phyloP scores from a whole-genome alignment of 1,140 invertebrate species.

The Spodoptera litura region DNA sequence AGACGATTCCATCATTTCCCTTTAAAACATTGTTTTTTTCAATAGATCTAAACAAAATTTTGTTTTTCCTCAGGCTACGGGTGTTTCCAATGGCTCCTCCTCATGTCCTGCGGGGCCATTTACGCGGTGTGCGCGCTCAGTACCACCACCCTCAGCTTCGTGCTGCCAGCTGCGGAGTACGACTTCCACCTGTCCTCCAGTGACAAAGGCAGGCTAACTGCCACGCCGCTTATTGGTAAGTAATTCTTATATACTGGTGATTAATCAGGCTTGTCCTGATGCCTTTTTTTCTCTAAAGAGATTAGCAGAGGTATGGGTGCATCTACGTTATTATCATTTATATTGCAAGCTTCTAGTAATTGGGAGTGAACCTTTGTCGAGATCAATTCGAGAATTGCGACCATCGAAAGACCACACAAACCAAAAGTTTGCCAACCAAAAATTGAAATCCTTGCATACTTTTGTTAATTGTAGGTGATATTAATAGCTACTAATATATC shows the following conservation, averaged over 20 bases:
- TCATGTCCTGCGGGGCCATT: constrained; percentile 88
- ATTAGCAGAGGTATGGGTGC: no score
- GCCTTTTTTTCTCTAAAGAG: no score
- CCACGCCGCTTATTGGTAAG: constrained; percentile 87
- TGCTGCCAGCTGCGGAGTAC: constrained; percentile 86
- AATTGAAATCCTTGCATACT: not conserved
- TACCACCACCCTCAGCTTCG: constrained; percentile 88
- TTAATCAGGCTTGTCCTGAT: not conserved
- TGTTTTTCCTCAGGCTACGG: constrained; percentile 86
- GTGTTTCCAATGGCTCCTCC: constrained; percentile 88
- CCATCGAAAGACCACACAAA: no score
- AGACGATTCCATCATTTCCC: no score
- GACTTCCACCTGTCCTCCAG: constrained; percentile 86
- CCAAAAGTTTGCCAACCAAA: no score
- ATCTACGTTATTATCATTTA: no score
- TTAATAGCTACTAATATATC: no score
- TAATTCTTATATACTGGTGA: not conserved
- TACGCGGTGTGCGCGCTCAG: constrained; percentile 90
- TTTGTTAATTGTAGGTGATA: no score
- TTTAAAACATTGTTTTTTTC: no score
- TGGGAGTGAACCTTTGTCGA: no score
- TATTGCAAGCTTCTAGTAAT: no score
- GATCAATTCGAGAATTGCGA: no score
- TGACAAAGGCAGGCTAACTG: constrained; percentile 87
- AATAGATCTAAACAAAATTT: not conserved